Base-by-base conservation (phyloP, 1,140 invertebrate genomes). In the Ostrea denselamellosa region DNA sequence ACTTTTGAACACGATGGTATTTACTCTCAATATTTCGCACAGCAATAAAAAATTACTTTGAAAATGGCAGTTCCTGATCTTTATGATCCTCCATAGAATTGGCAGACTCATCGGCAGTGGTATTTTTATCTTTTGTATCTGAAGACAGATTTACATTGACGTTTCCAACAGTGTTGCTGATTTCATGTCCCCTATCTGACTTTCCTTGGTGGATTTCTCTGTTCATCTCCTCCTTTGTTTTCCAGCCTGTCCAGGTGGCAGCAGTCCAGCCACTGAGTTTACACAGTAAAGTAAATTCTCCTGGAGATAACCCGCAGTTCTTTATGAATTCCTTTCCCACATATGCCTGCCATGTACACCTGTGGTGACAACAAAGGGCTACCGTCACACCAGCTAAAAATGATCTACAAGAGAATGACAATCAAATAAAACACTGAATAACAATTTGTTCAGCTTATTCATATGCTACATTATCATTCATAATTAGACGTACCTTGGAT, bases 341-440 rank as follows among this genome's bases (percentile, higher is more conserved):
- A 93, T 97, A 98, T 0, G 96, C 93, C 44, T 93, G 93, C 96
- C 96, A 97, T 54, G 96, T 95, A 93, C 97, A 98, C 83, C 96
- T 96, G 94, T 98, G 98, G 95, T 98, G 98, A 94, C 98, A 98
- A 93, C 98, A 98, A 19, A 98, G 96, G 4, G 98, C 97, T 93
- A 98, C 96, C 17, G 97, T 92, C 19, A 97, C 91, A 5, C 97
- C 97, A 81, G 93, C 90, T 4, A 91, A 62, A 25, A 71, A 83
- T 58, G 87, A 84, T 22, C 81, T 85, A 53, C 8, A 89, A 89
- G n/a, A 87, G n/a, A 81, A 58, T 9, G 65, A 56, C 19, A 85
- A 28, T n/a, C 34, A 83, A 83, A 83, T 19, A 53, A 34, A 14
- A 34, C n/a, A 77, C 12, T 7, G 22, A 28, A 77, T n/a, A 34